These are phyloP conservation scores for Papilio aristodemus DNA, from an alignment of 1,140 invertebrate species.

Conservation along the genomic window DNA sequence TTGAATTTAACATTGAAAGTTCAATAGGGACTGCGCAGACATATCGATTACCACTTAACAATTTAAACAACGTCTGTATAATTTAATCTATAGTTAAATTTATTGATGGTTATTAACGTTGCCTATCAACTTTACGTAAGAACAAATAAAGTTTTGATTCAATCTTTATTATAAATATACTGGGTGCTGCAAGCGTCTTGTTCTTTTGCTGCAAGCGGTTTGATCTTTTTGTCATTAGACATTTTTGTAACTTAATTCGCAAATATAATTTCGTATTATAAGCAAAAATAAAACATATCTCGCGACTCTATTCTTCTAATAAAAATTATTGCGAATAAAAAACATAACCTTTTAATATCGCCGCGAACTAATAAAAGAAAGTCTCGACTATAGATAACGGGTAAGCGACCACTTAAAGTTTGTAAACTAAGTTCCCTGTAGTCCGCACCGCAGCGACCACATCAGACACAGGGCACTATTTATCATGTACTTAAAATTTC, in stretches of 20 bases:
- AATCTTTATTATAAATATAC: no score
- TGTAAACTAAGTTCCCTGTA: constrained; percentile 1
- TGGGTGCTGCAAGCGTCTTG: no score
- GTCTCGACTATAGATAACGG: background rate
- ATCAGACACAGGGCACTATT: background rate
- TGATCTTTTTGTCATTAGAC: no score
- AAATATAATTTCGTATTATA: no score
- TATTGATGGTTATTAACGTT: background rate
- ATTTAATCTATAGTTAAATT: background rate
- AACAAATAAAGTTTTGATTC: background rate
- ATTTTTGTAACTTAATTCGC: no score
- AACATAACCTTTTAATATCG: constrained; percentile 3
- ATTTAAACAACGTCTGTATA: background rate
- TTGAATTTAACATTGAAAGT: constrained; percentile 4
- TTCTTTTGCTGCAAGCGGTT: no score
- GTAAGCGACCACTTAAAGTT: constrained; percentile 1
- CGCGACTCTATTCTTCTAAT: no score
- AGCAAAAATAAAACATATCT: no score
- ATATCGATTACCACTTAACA: background rate
- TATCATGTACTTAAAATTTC: background rate
- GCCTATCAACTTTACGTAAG: background rate
- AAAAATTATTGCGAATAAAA: no score
- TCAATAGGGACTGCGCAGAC: background rate
- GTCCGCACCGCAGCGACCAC: background rate
- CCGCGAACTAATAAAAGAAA: constrained; percentile 3